These are phyloP conservation scores for Vultur gryphus DNA, from an alignment of 2,797 vertebrate genomes.

Conservation along the genomic window DNA sequence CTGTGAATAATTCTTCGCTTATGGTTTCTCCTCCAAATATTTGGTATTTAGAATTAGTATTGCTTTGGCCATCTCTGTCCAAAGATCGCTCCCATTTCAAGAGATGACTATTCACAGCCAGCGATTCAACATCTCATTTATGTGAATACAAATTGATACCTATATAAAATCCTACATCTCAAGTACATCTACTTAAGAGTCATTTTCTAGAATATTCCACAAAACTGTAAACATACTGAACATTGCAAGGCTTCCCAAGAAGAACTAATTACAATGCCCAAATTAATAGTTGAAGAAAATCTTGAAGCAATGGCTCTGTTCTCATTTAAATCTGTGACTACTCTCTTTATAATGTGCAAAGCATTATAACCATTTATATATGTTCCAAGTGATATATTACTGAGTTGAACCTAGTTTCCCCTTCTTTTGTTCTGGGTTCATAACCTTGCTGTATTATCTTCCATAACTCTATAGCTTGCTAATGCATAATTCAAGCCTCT, in stretches of 20 bases:
- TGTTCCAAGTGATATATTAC: conserved; percentile 49
- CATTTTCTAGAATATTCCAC: conserved; percentile 11
- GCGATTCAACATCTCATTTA: conserved; percentile 2
- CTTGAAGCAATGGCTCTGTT: background rate
- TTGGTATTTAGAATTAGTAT: background rate
- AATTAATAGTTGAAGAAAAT: conserved; percentile 55
- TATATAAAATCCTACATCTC: conserved; percentile 5
- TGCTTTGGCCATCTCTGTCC: background rate
- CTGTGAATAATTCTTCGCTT: background rate
- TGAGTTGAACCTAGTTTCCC: conserved; percentile 47
- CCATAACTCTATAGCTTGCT: conserved; percentile 54
- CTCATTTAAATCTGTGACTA: conserved; percentile 49
- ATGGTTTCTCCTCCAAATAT: background rate
- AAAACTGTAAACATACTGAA: conserved; percentile 21
- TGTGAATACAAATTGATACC: background rate
- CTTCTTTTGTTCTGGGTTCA: conserved; percentile 64
- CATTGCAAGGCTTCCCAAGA: conserved; percentile 34
- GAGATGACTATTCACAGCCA: background rate
- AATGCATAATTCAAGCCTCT: conserved; percentile 67
- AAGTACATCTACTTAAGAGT: background rate
- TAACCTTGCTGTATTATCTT: conserved; percentile 66
- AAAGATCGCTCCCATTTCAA: background rate
- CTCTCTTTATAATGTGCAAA: conserved; percentile 32
- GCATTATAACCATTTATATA: conserved; percentile 39
- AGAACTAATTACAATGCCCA: conserved; percentile 46